Base-by-base conservation (phyloP, 2,888 invertebrate species). In the Dioctria linearis region DNA sequence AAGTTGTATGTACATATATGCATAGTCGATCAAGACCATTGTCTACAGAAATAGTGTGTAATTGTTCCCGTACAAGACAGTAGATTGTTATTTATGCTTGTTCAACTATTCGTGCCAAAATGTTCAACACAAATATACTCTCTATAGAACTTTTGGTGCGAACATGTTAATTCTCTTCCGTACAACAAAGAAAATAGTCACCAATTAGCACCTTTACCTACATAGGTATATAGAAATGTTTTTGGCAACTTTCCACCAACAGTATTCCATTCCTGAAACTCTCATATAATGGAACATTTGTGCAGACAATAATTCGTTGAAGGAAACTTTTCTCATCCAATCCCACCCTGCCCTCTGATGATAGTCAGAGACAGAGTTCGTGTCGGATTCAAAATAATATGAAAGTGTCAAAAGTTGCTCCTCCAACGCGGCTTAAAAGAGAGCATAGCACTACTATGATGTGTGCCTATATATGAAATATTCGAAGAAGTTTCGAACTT, bases 401-500 rank as follows among this genome's bases (percentile, higher is more conserved):
- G 69, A 37, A 6, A 69, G 37, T 39, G 54, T 51, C 69, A 69
- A 51, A 69, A 69, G 69, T 69, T 69, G 69, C 49, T 37, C 69
- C 9, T 13, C 13, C 43, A 6, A 4, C 40, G 5, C 4, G 13
- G 42, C n/a, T 42, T 25, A 25, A 25, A 25, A 25, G 25, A 25
- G 25, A 25, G 25, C 25, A 25, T 25, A 25, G 25, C 25, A 25
- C 2, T 1, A 25, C 6, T 4, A 39, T 4, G 13, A 4, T 39
- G 54, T 25, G 25, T 25, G 25, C 8, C 13, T 13, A 25, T 59
- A 8, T 25, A 73, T 73, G 57, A 73, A 73, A 59, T 73, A 73
- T 73, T 39, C 73, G 73, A 73, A 59, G 59, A 73, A 73, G 51
- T 73, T 73, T 59, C 73, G 57, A 73, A 73, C 73, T 73, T 73